Base-by-base conservation (phyloP, 2,888 invertebrate genomes). In the Eutolmus rufibarbis region DNA sequence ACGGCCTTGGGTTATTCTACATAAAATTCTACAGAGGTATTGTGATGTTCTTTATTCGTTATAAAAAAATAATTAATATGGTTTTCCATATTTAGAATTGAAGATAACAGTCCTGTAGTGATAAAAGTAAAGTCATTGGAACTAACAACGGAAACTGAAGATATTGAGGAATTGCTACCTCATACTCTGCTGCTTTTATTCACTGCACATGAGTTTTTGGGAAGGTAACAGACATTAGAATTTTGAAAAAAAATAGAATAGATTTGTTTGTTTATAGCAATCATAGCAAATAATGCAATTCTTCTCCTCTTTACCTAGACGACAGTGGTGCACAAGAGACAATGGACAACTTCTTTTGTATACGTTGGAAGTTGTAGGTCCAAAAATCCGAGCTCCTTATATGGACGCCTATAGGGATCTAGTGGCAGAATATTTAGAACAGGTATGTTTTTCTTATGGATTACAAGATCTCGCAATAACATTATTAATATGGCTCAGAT, bases 151-250 rank as follows among this genome's bases (percentile, higher is more conserved):
- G 90, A 91, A n/a, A 90, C 93, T 43, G 93, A 93, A 56, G 93
- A 93, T 74, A 93, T 94, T 14, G 95, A 95, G 89, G 95, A 91
- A 5, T 81, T 95, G 87, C 92, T 96, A 34, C 96, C 96, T 1
- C 94, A 95, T 79, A 96, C 97, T 0, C 93, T 97, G 82, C 94
- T 95, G 92, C 94, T 97, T 88, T 93, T 98, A 87, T 96, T 97
- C 91, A 95, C 96, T 74, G 97, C 96, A 1, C 98, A 98, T 91
- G 97, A 97, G 90, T 96, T 96, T 91, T 93, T 98, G 74, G 97
- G 97, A 88, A 94, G 93, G 91, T 94, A 93, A 90, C 34, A 31
- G 2, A 66, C 7, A 4, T 66, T 28, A 19, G 5, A 46, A 23
- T 19, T 19, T 56, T 66, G 2, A 66, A 23, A 12, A 66, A 2